Evolutionary conservation across 2,888 invertebrate genomes (phyloP).

Genomic region (Drosophila atripex): DNA sequence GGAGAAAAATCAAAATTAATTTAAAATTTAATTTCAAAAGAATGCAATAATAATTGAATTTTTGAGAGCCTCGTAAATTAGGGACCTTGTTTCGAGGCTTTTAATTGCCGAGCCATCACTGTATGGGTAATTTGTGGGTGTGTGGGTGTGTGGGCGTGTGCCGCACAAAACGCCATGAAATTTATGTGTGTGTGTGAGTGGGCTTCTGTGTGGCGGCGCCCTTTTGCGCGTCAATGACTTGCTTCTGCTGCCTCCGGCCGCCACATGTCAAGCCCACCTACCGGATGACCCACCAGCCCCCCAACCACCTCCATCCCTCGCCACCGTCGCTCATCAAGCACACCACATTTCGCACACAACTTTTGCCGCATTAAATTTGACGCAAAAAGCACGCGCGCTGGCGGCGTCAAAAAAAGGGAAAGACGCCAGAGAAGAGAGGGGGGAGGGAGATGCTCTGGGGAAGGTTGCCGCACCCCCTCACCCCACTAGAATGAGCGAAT

Average conservation of each 20-base stretch:
- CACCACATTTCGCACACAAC: slow-evolving; percentile 55
- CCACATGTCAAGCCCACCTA: slow-evolving; percentile 51
- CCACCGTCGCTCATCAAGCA: slow-evolving; percentile 7
- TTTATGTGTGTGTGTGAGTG: slow-evolving; percentile 22
- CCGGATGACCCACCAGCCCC: slow-evolving; percentile 41
- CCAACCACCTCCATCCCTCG: neutral
- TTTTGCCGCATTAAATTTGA: slow-evolving; percentile 63
- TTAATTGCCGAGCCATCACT: slow-evolving; percentile 8
- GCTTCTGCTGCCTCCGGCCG: slow-evolving; percentile 55
- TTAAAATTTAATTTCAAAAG: neutral
- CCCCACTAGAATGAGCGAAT: slow-evolving; percentile 31
- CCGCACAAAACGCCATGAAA: neutral
- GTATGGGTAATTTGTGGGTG: slow-evolving; percentile 20
- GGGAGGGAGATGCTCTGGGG: neutral
- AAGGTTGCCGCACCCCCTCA: neutral
- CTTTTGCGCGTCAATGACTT: slow-evolving; percentile 62
- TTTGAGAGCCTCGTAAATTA: neutral
- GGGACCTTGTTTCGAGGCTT: neutral
- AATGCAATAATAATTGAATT: neutral
- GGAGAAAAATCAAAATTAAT: neutral
- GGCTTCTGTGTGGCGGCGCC: slow-evolving; percentile 29
- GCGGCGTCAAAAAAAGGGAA: slow-evolving; percentile 34
- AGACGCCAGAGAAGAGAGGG: too few relatives aligned
- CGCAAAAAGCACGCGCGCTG: slow-evolving; percentile 52
- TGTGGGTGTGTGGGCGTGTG: slow-evolving; percentile 5